Evolutionary conservation across 2,888 invertebrate genomes (phyloP).

Genomic region (Pyrgus malvae): DNA sequence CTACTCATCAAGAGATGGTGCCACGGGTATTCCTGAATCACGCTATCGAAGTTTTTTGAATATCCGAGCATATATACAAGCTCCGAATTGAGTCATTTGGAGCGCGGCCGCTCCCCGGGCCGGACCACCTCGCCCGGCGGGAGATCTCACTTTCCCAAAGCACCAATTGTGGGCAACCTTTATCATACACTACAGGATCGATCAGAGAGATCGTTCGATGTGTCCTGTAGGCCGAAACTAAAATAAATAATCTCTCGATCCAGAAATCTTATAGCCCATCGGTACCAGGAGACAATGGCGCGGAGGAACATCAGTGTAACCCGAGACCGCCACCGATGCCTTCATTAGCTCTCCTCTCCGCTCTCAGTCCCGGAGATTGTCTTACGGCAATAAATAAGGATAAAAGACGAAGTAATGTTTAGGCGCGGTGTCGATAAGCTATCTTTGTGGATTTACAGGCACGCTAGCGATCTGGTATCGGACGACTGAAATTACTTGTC

Average conservation of each 20-base stretch:
- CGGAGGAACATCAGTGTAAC: conserved; percentile 63
- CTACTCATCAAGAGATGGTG: too few species aligned
- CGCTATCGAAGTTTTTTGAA: too few species aligned
- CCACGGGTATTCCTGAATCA: too few species aligned
- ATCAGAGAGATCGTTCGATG: neutral
- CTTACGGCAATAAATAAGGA: conserved; percentile 49
- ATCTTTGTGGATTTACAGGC: conserved; percentile 27
- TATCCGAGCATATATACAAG: too few species aligned
- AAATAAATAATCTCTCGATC: conserved; percentile 3
- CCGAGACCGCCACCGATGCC: conserved; percentile 67
- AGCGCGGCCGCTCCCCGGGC: too few species aligned
- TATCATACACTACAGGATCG: too few species aligned
- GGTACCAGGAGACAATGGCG: conserved; percentile 58
- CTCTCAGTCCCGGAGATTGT: conserved; percentile 44
- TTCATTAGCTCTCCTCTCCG: conserved; percentile 64
- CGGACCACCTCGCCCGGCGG: too few species aligned
- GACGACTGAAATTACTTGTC: conserved; percentile 21
- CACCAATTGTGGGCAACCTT: too few species aligned
- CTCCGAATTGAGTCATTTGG: too few species aligned
- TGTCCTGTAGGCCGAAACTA: neutral
- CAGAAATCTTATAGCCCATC: conserved; percentile 22
- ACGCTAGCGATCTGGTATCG: conserved; percentile 23
- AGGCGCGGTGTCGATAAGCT: conserved; percentile 25
- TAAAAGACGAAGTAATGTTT: conserved; percentile 28
- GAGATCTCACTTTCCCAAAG: too few species aligned